Conservation (phyloP, 1,140 invertebrate genomes). For the Aphaenogaster floridana region DNA sequence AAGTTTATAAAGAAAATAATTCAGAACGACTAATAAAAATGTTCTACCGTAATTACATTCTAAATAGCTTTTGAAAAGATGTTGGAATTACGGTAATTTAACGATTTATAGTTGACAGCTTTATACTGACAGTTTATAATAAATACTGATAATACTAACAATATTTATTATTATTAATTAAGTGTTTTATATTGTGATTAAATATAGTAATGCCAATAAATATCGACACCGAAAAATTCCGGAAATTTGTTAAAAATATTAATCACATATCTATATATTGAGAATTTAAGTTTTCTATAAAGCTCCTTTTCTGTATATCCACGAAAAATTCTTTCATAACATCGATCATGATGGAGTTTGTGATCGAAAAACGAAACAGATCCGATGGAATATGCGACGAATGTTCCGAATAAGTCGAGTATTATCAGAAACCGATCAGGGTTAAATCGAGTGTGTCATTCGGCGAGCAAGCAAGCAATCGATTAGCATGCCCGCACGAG, state of each 20-base stretch:
- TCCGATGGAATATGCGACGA: not conserved
- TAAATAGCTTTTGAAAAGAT: not conserved
- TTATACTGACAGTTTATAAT: not conserved
- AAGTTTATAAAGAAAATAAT: not conserved
- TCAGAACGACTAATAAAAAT: slow-evolving; percentile 10
- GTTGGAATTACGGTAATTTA: not conserved
- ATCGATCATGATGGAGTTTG: not conserved
- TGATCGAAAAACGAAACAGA: slow-evolving; percentile 16
- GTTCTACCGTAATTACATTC: not conserved
- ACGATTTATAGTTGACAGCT: not conserved
- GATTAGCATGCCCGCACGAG: slow-evolving; percentile 29
- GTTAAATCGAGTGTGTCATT: slow-evolving; percentile 51
- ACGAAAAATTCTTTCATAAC: not conserved
- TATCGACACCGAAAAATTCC: not conserved
- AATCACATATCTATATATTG: not conserved
- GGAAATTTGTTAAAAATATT: not conserved
- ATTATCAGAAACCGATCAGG: slow-evolving; percentile 50
- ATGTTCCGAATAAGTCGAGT: slow-evolving; percentile 35
- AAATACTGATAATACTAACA: not conserved
- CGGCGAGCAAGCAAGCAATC: slow-evolving; percentile 26
- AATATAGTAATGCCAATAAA: not conserved
- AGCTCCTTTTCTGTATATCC: not conserved
- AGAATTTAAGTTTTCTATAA: not conserved
- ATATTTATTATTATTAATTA: slow-evolving; percentile 8
- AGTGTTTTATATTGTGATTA: not conserved